Evolutionary conservation across 2,113 vertebrate species (phyloP).

Genomic region (Scopus umbretta): DNA sequence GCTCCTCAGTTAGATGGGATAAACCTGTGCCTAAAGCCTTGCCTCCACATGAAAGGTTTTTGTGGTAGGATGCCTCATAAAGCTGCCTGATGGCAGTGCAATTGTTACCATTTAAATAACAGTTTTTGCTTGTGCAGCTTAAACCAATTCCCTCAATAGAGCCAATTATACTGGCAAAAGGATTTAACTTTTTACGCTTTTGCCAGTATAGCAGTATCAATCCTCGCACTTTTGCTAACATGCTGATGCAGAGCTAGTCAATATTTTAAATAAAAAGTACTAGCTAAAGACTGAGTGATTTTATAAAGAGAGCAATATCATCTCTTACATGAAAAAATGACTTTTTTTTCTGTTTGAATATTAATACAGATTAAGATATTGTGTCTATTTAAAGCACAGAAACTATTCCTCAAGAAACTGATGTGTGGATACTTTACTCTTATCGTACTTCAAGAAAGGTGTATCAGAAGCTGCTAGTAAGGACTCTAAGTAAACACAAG

Average conservation of each 20-base stretch:
- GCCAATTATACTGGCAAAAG: not conserved
- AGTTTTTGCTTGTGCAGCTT: not conserved
- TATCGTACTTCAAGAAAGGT: not conserved
- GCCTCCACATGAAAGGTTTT: not conserved
- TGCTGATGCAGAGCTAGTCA: not conserved
- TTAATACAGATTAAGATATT: not conserved
- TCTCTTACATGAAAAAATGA: not conserved
- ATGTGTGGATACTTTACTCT: not conserved
- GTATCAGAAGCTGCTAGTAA: not conserved
- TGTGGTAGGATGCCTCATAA: not conserved
- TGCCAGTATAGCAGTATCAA: not conserved
- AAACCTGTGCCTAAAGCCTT: slow-evolving; percentile 22
- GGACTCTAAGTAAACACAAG: not conserved
- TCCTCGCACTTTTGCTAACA: fast-evolving
- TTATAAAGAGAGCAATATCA: not conserved
- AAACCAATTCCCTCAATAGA: slow-evolving; percentile 7
- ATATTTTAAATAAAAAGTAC: not conserved
- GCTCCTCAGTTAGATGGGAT: not conserved
- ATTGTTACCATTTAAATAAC: not conserved
- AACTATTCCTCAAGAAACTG: not conserved
- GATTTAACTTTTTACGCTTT: not conserved
- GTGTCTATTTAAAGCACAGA: not conserved
- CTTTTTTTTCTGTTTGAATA: not conserved
- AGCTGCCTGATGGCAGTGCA: not conserved
- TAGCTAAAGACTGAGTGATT: not conserved